Base-by-base conservation (phyloP, 2,888 invertebrate genomes). In the Coelopa pilipes region DNA sequence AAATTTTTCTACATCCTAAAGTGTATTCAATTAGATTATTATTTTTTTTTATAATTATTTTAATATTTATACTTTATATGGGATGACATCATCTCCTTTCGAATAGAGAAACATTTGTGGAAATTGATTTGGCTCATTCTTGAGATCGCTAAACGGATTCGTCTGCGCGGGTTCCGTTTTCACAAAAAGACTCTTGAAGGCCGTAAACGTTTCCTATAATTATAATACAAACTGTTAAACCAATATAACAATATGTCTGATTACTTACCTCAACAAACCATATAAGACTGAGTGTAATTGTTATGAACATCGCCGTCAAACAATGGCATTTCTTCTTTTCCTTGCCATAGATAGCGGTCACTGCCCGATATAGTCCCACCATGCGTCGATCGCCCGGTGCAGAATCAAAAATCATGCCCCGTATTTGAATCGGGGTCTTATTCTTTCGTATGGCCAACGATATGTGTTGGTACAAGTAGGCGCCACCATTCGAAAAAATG, bases 101-200 rank as follows among this genome's bases (percentile, higher is more conserved):
- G 94, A 94, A 82, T 92, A 94, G 62, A 94, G 89, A 85, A 92
- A 94, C 77, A 93, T 87, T 83, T 93, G 93, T 0, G 93, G 93
- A 88, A 91, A 92, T 66, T 88, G 87, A 79, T 90, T 89, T 21
- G 88, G 85, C 80, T 93, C 92, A 76, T 90, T 89, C 78, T 89
- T 90, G 62, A 92, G 85, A 78, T 89, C 89, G 78, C 89, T 88
- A 79, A 90, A 89, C 0, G 91, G 91, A 85, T 91, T 90, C n/a
- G 89, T 88, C 80, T 89, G 89, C 72, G 89, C 82, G 17, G 88
- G 86, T 60, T 87, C 84, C 50, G 86, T 83, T 76, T 85, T 87
- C 74, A 81, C 82, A 79, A 84, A 88, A 76, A 83, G 81, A 80
- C 81, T 88, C 79, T 83, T 87, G 66, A 87, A 87, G 76, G 87